These are phyloP conservation scores for Perizoma affinitatum DNA, from an alignment of 2,888 invertebrate species.

Conservation along the genomic window DNA sequence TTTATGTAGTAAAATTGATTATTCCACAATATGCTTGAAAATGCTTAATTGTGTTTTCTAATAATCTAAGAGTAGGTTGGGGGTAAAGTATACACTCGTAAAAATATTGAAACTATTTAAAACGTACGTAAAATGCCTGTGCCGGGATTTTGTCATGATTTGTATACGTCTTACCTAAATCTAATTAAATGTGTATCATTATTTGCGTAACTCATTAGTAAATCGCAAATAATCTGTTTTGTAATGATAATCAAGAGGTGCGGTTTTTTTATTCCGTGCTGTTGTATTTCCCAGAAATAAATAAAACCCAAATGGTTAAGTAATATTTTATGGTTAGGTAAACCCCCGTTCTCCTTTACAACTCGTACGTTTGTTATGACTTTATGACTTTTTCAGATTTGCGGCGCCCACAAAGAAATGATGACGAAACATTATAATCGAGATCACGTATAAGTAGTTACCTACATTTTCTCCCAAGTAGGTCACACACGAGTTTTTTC, in stretches of 20 bases:
- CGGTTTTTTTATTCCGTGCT: background rate
- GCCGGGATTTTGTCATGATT: too few species aligned
- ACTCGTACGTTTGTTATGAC: constrained; percentile 58
- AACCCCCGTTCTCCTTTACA: constrained; percentile 43
- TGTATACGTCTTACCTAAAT: too few species aligned
- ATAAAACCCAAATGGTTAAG: background rate
- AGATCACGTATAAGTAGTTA: constrained; percentile 55
- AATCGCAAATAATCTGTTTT: constrained; percentile 4
- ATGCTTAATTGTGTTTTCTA: constrained; percentile 22
- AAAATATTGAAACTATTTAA: too few species aligned
- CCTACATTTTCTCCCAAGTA: constrained; percentile 47
- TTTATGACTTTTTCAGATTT: constrained; percentile 61
- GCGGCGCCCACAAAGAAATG: constrained; percentile 64
- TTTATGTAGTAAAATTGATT: constrained; percentile 17
- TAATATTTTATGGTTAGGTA: constrained; percentile 2
- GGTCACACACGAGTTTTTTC: constrained; percentile 66
- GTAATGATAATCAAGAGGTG: background rate
- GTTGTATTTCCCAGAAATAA: background rate
- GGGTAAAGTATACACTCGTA: constrained; percentile 13
- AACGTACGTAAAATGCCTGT: too few species aligned
- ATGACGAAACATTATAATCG: constrained; percentile 60
- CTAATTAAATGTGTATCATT: too few species aligned
- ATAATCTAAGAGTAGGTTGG: constrained; percentile 17
- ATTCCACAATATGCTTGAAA: constrained; percentile 37
- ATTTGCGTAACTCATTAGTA: too few species aligned